Base-by-base conservation (phyloP, 2,888 invertebrate species). In the Diplolepis rosae region DNA sequence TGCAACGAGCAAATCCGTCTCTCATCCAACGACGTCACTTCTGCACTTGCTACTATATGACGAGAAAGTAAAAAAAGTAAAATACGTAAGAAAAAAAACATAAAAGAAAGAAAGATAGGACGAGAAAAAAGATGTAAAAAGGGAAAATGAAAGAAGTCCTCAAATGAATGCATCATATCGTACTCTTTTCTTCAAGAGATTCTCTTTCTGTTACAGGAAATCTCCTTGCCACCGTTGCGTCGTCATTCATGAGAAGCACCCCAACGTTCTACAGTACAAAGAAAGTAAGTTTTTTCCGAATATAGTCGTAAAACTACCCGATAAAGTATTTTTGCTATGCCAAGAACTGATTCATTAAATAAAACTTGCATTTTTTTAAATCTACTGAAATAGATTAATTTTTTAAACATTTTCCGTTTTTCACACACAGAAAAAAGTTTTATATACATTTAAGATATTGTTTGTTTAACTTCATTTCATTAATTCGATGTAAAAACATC, bases 181-280 rank as follows among this genome's bases (percentile, higher is more conserved):
- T 45, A 18, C 18, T 15, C 18, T 56, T 56, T 30, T 32, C 30
- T 15, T 11, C 18, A 18, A 48, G 18, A 56, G 15, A 22, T 11
- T n/a, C 7, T 30, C 77, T 78, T 82, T 77, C 77, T 86, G 85
- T 90, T 94, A 72, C 94, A 97, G 97, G 88, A 95, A 95, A 91
- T 94, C 95, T n/a, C n/a, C n/a, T 88, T 98, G 97, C 90, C 96
- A 95, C 91, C 94, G 96, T 82, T 98, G 97, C 90, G 95, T 98
- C 87, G 97, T 97, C 88, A 96, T 98, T 91, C 97, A 97, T 89
- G 96, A 96, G 90, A 96, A 96, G 90, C 97, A 98, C 90, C 92
- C 94, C 87, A 98, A 98, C 91, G 96, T 98, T 82, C 92, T 98
- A 77, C 97, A 98, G 90, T 98, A 97, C 92, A 98, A 98, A 94